Base-by-base conservation (phyloP, 64 coral and sea anemone species). In the Montipora capricornis region DNA sequence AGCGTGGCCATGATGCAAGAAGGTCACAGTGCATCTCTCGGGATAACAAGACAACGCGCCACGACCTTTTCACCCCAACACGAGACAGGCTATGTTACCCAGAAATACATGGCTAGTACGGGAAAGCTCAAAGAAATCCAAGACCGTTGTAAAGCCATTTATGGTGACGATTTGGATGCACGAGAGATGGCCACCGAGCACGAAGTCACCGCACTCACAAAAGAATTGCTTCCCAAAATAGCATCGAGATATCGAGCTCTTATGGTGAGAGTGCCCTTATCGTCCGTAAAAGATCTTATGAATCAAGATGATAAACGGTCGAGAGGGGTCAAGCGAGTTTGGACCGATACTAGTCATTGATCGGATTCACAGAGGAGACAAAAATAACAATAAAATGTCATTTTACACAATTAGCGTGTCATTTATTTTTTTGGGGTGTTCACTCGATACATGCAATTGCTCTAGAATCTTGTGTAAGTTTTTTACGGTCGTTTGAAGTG, bases 1-100 rank as follows among this genome's bases (percentile, higher is more conserved):
- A 75, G 73, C 24, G 26, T 75, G 24, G 73, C 73, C 22, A 75
- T 75, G n/a, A n/a, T n/a, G n/a, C n/a, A n/a, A n/a, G n/a, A n/a
- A n/a, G n/a, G n/a, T n/a, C n/a, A n/a, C n/a, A n/a, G n/a, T n/a
- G n/a, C n/a, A n/a, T n/a, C n/a, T n/a, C n/a, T n/a, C n/a, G n/a
- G n/a, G n/a, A n/a, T 75, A 3, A 75, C 11, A 75, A 4, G 73
- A 3, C 26, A 44, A 13, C 22, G 22, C 3, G 29, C 11, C 73
- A 75, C 73, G 3, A 75, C 73, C 9, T 75, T 75, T 45, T 22
- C 22, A 8, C 73, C 3, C 6, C 73, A 75, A 44, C 73, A 75
- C 73, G 26, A 75, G 11, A 44, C 73, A 1, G 24, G 5, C 7
- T 75, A 75, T 22, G 9, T 75, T 3, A 75, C 73, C 1, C 5